Evolutionary conservation across 2,888 invertebrate genomes (phyloP).

Genomic region (Hypena proboscidalis): DNA sequence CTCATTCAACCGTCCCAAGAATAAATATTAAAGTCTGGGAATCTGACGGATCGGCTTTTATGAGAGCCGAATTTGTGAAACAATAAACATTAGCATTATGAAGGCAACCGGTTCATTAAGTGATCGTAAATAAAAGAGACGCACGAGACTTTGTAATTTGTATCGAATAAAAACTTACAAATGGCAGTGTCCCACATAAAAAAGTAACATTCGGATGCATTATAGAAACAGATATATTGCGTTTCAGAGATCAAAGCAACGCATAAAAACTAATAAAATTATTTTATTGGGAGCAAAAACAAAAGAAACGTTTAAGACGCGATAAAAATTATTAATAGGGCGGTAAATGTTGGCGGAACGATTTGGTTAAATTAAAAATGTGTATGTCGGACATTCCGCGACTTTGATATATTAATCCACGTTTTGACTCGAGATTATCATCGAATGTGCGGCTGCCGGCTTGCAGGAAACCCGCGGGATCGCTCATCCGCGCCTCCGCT

Average conservation of each 20-base stretch:
- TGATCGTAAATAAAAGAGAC: conserved; percentile 48
- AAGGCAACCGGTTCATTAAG: conserved; percentile 50
- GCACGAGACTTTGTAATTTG: conserved; percentile 35
- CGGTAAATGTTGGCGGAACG: conserved; percentile 62
- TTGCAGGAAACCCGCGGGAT: conserved; percentile 57
- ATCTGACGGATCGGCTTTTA: conserved; percentile 50
- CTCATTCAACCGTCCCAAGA: conserved; percentile 39
- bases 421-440: conserved; percentile 70
- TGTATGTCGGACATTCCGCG: conserved; percentile 41
- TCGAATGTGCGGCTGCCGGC: conserved; percentile 57
- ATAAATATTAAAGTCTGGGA: conserved; percentile 45
- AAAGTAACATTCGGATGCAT: conserved; percentile 43
- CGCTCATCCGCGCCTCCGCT: conserved; percentile 56
- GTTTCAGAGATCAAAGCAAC: conserved; percentile 56
- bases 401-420: conserved; percentile 69
- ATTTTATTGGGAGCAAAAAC: conserved; percentile 71
- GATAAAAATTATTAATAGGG: conserved; percentile 78
- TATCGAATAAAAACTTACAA: conserved; percentile 44
- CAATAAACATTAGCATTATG: conserved; percentile 62
- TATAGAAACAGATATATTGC: conserved; percentile 45
- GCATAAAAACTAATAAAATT: conserved; percentile 56
- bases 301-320: conserved; percentile 73
- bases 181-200: conserved; percentile 46
- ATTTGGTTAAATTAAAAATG: conserved; percentile 56
- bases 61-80: conserved; percentile 56